Evolutionary conservation across 2,797 vertebrate species (phyloP).

Genomic region (Schizopygopsis pylzovi): DNA sequence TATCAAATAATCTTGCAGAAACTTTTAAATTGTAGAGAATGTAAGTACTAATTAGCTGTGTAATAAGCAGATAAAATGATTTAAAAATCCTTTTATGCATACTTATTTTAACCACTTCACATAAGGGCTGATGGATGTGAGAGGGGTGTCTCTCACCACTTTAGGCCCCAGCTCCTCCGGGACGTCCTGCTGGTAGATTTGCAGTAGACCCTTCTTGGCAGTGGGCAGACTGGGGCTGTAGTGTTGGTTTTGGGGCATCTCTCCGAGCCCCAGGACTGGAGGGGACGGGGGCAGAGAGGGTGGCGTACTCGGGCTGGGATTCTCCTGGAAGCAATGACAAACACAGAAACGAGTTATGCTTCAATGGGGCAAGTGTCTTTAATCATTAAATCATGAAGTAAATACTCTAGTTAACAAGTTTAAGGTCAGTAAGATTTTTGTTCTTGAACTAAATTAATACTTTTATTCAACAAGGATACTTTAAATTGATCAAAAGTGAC

Average conservation of each 20-base stretch:
- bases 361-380: neutral
- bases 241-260: slow-evolving; percentile 67
- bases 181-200: slow-evolving; percentile 83
- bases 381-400: neutral
- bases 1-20: neutral
- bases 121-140: neutral
- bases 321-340: slow-evolving; percentile 56
- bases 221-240: slow-evolving; percentile 83
- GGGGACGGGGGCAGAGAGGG: slow-evolving; percentile 65
- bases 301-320: slow-evolving; percentile 64
- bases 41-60: neutral
- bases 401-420: neutral
- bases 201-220: slow-evolving; percentile 86
- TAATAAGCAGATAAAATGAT: neutral
- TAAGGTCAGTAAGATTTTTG: neutral
- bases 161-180: slow-evolving; percentile 85
- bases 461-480: neutral
- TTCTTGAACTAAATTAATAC: neutral
- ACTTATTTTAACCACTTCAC: neutral
- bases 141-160: slow-evolving; percentile 77
- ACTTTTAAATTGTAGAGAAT: neutral
- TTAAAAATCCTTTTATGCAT: neutral
- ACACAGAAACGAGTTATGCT: neutral
- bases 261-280: slow-evolving; percentile 56
- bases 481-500: neutral